Base-by-base conservation (phyloP, 2,888 invertebrate genomes). In the Corbicula japonica region DNA sequence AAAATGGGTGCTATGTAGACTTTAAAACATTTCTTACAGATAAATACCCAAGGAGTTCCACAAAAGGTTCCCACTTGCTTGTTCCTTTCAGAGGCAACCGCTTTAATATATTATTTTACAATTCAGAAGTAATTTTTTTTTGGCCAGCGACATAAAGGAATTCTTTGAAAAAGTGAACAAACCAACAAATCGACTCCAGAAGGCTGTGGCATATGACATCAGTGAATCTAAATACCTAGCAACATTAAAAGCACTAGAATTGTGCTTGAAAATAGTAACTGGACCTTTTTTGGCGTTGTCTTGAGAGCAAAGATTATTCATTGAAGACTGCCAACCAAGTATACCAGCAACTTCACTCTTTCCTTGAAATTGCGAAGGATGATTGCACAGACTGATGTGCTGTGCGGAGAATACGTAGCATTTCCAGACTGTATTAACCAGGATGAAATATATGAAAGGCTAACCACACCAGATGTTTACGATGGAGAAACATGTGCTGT, bases 221-320 rank as follows among this genome's bases (percentile, higher is more conserved):
- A 48, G 23, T 4, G 48, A 48, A 12, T 6, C 48, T 48, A 6
- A 4, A 48, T 48, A 48, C 15, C 15, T 48, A 4, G 48, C 48
- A 48, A 12, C 15, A 21, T 4, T 48, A 21, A 54, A 44, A 65
- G 69, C 69, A 32, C 46, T 56, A 69, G 61, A 50, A 15, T n/a
- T 61, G 15, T 74, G 66, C 52, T 74, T 6, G 12, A 74, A 74
- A 48, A 10, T 74, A 12, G 46, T 74, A 32, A 74, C 58, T 8
- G 68, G 50, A n/a, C 74, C 66, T n/a, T 74, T 78, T 74, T 28
- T 74, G 68, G 74, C 35, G 74, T 48, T 46, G 26, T 28, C 32
- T 68, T 15, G 74, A 68, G 38, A 38, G 30, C 61, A 71, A 61
- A 34, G 58, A 73, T 2, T 68, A 61, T 58, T 66, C 68, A 46